These are phyloP conservation scores for Nowickia ferox DNA, from an alignment of 2,888 invertebrate genomes.

Conservation along the genomic window DNA sequence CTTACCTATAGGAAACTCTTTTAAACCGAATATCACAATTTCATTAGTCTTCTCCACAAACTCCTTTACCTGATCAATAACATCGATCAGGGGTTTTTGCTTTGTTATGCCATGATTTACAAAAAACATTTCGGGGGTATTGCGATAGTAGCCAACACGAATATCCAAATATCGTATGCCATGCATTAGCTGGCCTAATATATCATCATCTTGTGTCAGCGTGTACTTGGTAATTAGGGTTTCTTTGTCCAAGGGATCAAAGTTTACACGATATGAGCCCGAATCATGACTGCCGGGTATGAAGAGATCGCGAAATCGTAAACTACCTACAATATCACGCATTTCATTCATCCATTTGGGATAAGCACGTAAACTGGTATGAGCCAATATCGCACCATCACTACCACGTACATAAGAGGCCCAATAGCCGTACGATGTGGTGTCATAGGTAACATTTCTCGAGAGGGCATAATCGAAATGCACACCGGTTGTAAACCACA, in stretches of 20 bases:
- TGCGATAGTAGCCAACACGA: slow-evolving; percentile 84
- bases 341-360: slow-evolving; percentile 86
- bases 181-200: slow-evolving; percentile 85
- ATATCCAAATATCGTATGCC: slow-evolving; percentile 86
- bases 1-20: slow-evolving; percentile 86
- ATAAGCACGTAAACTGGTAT: slow-evolving; percentile 84
- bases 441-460: slow-evolving; percentile 77
- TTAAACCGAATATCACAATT: slow-evolving; percentile 86
- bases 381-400: slow-evolving; percentile 79
- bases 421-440: slow-evolving; percentile 82
- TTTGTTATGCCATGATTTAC: slow-evolving; percentile 85
- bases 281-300: slow-evolving; percentile 90
- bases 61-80: slow-evolving; percentile 84
- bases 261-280: slow-evolving; percentile 84
- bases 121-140: slow-evolving; percentile 83
- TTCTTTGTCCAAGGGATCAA: slow-evolving; percentile 80
- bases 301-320: slow-evolving; percentile 85
- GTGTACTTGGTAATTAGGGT: slow-evolving; percentile 84
- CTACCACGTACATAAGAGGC: slow-evolving; percentile 80
- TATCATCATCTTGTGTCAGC: slow-evolving; percentile 85
- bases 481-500: slow-evolving; percentile 82
- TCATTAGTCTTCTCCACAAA: slow-evolving; percentile 85
- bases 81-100: slow-evolving; percentile 83
- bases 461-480: slow-evolving; percentile 80
- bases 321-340: slow-evolving; percentile 82